These are phyloP conservation scores for Phaetusa simplex DNA, from an alignment of 2,113 vertebrate species.

Conservation along the genomic window DNA sequence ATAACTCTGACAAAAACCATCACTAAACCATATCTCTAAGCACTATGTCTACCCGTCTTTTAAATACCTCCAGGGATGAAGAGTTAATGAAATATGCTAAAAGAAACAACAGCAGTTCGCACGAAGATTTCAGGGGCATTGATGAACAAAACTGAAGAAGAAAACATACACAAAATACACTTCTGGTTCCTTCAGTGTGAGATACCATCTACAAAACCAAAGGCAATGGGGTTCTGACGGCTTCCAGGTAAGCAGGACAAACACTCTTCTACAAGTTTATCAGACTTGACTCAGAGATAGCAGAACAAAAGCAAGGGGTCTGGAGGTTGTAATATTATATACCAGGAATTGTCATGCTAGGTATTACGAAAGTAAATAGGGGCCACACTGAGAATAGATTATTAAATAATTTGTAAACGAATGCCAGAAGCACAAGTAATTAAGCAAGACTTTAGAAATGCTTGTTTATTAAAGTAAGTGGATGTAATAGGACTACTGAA, in stretches of 20 bases:
- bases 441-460: background rate
- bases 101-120: background rate
- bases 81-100: background rate
- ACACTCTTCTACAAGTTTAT: background rate
- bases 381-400: background rate
- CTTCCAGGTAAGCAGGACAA: background rate
- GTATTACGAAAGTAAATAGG: background rate
- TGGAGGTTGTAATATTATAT: background rate
- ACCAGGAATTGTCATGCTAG: background rate
- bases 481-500: background rate
- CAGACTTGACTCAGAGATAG: background rate
- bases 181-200: background rate
- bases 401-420: background rate
- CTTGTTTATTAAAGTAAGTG: background rate
- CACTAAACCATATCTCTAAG: too few species aligned
- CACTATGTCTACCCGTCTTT: too few species aligned
- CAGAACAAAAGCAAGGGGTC: background rate
- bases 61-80: too few species aligned
- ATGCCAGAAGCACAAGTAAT: background rate
- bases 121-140: background rate
- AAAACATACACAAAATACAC: background rate
- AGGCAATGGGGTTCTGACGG: background rate
- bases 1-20: too few species aligned
- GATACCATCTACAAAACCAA: background rate
- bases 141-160: background rate